Evolutionary conservation across 2,888 invertebrate genomes (phyloP).

Genomic region (Zhuqinia jingwanae): DNA sequence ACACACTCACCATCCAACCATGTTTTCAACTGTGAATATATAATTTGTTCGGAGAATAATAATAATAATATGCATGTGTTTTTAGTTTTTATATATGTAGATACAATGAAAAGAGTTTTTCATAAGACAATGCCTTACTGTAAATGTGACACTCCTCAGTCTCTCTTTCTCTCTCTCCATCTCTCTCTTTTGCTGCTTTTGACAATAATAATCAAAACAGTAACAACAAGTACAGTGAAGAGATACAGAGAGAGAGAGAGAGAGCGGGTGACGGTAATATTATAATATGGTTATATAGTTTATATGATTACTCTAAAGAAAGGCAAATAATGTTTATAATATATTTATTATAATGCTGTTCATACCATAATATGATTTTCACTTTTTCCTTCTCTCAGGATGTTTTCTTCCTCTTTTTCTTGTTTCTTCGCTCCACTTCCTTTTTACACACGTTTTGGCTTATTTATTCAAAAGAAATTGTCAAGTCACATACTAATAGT

Average conservation of each 20-base stretch:
- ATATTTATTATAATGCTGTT: slow-evolving; percentile 6
- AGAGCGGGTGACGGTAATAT: background rate
- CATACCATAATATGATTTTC: slow-evolving; percentile 27
- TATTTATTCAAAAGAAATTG: slow-evolving; percentile 10
- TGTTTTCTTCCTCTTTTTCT: slow-evolving; percentile 8
- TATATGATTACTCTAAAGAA: slow-evolving; percentile 13
- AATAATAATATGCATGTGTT: background rate
- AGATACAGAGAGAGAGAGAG: background rate
- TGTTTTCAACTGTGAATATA: slow-evolving; percentile 16
- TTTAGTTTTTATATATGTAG: background rate
- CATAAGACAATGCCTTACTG: slow-evolving; percentile 1
- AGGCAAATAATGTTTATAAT: background rate
- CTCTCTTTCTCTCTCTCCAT: background rate
- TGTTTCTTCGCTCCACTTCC: background rate
- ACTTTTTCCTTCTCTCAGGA: background rate
- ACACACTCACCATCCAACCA: background rate
- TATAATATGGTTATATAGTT: slow-evolving; percentile 7
- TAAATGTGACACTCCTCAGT: background rate
- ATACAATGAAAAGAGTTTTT: background rate
- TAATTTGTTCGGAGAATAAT: background rate
- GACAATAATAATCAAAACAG: slow-evolving; percentile 48
- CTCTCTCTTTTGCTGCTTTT: slow-evolving; percentile 13
- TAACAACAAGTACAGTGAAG: slow-evolving; percentile 9
- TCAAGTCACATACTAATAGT: slow-evolving; percentile 16
- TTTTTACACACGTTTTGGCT: background rate